phyloP scores from a whole-genome alignment of 2,797 vertebrate genomes.

The Danio choprae region DNA sequence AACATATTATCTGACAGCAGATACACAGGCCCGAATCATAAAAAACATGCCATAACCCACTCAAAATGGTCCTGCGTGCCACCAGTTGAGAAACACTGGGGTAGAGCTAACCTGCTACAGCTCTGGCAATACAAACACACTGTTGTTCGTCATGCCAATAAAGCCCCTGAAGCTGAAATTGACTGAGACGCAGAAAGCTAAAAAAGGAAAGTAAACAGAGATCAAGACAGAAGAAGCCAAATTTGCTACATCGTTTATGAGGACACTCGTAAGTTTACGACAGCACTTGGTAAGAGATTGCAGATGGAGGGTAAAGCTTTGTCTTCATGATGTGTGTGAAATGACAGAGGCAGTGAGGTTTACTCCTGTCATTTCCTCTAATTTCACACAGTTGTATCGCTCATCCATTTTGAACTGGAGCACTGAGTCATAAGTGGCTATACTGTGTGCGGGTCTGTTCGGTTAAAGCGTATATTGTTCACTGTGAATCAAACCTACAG shows the following conservation, averaged over 20 bases:
- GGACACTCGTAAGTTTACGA: conserved; percentile 42
- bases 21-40: no score
- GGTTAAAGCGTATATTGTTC: conserved; percentile 15
- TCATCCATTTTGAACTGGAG: conserved; percentile 10
- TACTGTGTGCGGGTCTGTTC: neutral
- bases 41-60: no score
- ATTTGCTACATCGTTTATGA: conserved; percentile 32
- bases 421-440: conserved; percentile 28
- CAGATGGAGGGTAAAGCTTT: conserved; percentile 48
- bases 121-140: conserved; percentile 4
- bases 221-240: conserved; percentile 14
- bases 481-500: conserved; percentile 21
- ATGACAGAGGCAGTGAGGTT: conserved; percentile 22
- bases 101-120: neutral
- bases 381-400: conserved; percentile 35
- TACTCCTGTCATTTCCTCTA: conserved; percentile 8
- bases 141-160: conserved; percentile 28
- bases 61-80: no score
- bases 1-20: no score
- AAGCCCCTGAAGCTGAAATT: conserved; percentile 22
- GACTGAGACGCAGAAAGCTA: conserved; percentile 28
- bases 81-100: no score
- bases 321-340: conserved; percentile 40
- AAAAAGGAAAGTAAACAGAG: conserved; percentile 15
- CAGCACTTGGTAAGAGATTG: conserved; percentile 39